A percentile compares a stretch with the other conserved stretches of the same genome.
phyloP scores from a whole-genome alignment of 1,140 invertebrate species.

The Drosophila serrata region DNA sequence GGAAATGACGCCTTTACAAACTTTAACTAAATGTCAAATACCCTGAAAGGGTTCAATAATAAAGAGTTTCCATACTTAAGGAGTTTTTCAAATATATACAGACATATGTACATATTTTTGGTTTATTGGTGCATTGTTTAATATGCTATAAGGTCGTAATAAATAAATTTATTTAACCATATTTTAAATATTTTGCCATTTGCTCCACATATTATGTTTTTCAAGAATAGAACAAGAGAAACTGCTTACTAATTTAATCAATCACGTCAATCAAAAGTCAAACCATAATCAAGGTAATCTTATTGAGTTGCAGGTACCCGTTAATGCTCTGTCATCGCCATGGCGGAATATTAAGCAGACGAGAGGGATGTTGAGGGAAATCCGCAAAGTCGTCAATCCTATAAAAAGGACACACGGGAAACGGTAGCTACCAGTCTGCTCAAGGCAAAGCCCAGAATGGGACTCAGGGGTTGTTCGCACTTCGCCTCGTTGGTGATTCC shows the following conservation, averaged over 20 bases:
- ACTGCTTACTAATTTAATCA: slow-evolving; percentile 31
- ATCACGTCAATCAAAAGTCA: slow-evolving; percentile 46
- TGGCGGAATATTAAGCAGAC: slow-evolving; percentile 34
- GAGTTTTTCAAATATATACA: too few relatives aligned
- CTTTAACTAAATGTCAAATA: too few relatives aligned
- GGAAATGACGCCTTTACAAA: too few relatives aligned
- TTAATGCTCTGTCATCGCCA: not conserved
- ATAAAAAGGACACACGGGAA: slow-evolving; percentile 24
- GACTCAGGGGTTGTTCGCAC: slow-evolving; percentile 23
- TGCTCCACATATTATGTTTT: not conserved
- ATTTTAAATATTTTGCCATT: not conserved
- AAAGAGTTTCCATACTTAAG: too few relatives aligned
- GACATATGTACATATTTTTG: too few relatives aligned
- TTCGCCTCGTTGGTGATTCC: slow-evolving; percentile 22
- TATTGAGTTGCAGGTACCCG: slow-evolving; percentile 20
- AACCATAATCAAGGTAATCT: slow-evolving; percentile 1
- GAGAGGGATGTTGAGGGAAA: not conserved
- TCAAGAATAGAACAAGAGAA: not conserved
- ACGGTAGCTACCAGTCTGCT: not conserved
- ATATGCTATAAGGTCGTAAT: not conserved
- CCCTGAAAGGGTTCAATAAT: too few relatives aligned
- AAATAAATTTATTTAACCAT: not conserved
- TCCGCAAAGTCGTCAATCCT: not conserved
- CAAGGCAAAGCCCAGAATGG: slow-evolving; percentile 30
- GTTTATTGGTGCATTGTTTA: not conserved